A percentile compares a stretch with the other conserved stretches of the same genome.
These are phyloP conservation scores for Drosophila prosaltans DNA, from an alignment of 1,140 invertebrate species.

Conservation along the genomic window DNA sequence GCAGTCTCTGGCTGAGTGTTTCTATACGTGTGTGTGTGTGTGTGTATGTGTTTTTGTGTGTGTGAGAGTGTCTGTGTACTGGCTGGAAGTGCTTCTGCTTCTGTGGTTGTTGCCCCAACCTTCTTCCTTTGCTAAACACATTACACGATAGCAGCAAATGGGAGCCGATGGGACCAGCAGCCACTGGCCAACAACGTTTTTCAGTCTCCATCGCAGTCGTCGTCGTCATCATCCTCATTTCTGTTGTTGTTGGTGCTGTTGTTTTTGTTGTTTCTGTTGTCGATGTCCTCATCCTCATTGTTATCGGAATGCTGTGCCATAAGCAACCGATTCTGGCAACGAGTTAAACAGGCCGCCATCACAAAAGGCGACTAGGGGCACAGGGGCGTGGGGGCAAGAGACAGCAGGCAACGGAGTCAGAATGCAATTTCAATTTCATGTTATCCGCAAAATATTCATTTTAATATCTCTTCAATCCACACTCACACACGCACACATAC, in stretches of 20 bases:
- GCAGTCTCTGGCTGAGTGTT: conserved; percentile 36
- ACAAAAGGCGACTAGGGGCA: conserved; percentile 31
- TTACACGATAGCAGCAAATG: conserved; percentile 80
- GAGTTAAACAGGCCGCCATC: conserved; percentile 54
- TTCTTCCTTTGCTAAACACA: conserved; percentile 67
- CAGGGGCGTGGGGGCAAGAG: background rate
- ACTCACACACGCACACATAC: conserved; percentile 28
- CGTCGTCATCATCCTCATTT: conserved; percentile 10
- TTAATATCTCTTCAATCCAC: conserved; percentile 80
- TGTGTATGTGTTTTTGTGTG: conserved; percentile 4
- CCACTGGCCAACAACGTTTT: conserved; percentile 48
- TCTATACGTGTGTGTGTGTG: conserved; percentile 33
- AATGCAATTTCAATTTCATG: conserved; percentile 81
- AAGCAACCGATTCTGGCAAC: conserved; percentile 52
- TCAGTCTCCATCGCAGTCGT: conserved; percentile 11
- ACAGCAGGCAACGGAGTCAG: conserved; percentile 35
- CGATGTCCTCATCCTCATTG: conserved; percentile 58
- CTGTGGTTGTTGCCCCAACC: conserved; percentile 20
- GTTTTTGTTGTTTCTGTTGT: conserved; percentile 13
- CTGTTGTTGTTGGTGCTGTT: background rate
- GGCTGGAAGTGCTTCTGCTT: conserved; percentile 47
- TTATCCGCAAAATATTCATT: conserved; percentile 82
- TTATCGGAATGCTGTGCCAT: conserved; percentile 73
- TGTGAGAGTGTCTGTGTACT: background rate
- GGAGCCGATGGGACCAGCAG: conserved; percentile 30